These are phyloP conservation scores for Peribatodes rhomboidaria DNA, from an alignment of 2,888 invertebrate species.

Conservation along the genomic window DNA sequence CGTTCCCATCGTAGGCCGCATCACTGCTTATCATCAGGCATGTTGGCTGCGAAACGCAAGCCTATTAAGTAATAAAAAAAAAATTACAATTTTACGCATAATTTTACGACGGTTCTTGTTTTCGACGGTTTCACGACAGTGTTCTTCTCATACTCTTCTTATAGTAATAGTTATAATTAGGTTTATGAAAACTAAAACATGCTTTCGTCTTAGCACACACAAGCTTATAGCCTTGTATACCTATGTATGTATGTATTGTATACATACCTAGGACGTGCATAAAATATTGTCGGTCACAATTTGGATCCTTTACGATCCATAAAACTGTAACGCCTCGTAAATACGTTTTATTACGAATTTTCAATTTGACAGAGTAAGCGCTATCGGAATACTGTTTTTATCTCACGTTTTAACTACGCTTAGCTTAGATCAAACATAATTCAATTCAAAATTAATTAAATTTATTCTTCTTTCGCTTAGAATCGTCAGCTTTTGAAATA, in stretches of 20 bases:
- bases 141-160: too few relatives aligned
- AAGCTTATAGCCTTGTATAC: not conserved
- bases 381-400: slow-evolving; percentile 23
- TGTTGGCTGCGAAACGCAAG: too few relatives aligned
- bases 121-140: too few relatives aligned
- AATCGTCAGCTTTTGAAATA: too few relatives aligned
- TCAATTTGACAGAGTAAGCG: slow-evolving; percentile 49
- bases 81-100: too few relatives aligned
- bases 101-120: too few relatives aligned
- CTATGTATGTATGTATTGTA: too few relatives aligned
- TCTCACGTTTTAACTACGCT: slow-evolving; percentile 23
- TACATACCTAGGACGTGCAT: slow-evolving; percentile 16
- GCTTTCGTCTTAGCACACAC: not conserved
- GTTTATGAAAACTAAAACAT: too few relatives aligned
- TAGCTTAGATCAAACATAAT: slow-evolving; percentile 7
- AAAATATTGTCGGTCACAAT: slow-evolving; percentile 42
- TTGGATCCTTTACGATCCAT: slow-evolving; percentile 48
- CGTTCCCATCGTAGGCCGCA: too few relatives aligned
- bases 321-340: slow-evolving; percentile 48
- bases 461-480: not conserved
- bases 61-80: too few relatives aligned
- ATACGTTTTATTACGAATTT: slow-evolving; percentile 49
- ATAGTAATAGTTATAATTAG: too few relatives aligned
- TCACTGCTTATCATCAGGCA: too few relatives aligned
- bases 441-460: not conserved